Evolutionary conservation across 2,888 invertebrate species (phyloP).

Genomic region (Sceliomorpha sp.): DNA sequence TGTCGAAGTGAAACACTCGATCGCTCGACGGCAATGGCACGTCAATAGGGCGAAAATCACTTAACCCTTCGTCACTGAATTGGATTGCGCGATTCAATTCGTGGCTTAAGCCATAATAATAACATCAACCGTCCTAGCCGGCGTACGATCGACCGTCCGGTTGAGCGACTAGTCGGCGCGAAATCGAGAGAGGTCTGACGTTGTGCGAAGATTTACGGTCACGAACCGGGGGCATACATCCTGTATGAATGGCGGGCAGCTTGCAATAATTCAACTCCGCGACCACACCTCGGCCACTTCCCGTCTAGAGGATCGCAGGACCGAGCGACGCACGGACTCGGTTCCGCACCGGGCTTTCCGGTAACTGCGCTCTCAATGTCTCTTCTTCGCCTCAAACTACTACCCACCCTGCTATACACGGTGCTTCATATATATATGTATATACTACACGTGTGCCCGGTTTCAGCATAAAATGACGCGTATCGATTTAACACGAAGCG

Average conservation of each 20-base stretch:
- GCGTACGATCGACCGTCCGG: conserved; percentile 17
- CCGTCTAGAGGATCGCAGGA: conserved; percentile 72
- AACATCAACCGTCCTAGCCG: conserved; percentile 63
- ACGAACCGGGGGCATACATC: conserved; percentile 72
- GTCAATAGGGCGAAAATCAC: conserved; percentile 71
- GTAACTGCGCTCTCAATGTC: conserved; percentile 68
- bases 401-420: background rate
- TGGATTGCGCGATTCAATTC: conserved; percentile 72
- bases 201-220: conserved; percentile 75
- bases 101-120: conserved; percentile 72
- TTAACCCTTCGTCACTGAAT: conserved; percentile 68
- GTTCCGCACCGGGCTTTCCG: conserved; percentile 69
- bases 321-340: conserved; percentile 60
- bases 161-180: conserved; percentile 30
- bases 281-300: conserved; percentile 78
- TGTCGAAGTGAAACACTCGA: too few species aligned
- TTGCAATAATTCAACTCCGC: conserved; percentile 78
- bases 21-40: too few species aligned
- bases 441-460: too few species aligned
- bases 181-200: conserved; percentile 69
- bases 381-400: conserved; percentile 14
- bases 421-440: background rate
- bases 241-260: conserved; percentile 78
- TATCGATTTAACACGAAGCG: too few species aligned
- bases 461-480: too few species aligned